Evolutionary conservation across 2,888 invertebrate species (phyloP).

Genomic region (Rotaria sp.): DNA sequence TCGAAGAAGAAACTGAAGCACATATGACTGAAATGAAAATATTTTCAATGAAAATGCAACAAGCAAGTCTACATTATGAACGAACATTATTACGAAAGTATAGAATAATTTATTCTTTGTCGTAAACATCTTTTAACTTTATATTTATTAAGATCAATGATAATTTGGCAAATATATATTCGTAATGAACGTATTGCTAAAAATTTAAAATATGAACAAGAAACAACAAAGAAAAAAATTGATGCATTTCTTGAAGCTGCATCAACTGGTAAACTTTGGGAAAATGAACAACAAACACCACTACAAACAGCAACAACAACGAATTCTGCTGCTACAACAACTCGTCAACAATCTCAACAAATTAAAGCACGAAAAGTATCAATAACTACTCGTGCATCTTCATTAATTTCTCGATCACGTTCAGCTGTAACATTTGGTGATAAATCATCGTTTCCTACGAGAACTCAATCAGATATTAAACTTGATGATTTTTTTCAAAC

Average conservation of each 20-base stretch:
- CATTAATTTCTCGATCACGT: neutral
- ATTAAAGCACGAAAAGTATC: neutral
- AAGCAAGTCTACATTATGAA: slow-evolving; percentile 46
- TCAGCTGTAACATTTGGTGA: neutral
- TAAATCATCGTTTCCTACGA: neutral
- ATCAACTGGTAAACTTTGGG: slow-evolving; percentile 46
- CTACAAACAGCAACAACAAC: no score
- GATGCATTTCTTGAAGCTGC: slow-evolving; percentile 50
- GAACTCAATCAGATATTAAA: neutral
- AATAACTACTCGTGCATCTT: neutral
- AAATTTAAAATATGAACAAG: slow-evolving; percentile 46
- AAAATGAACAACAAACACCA: slow-evolving; percentile 10
- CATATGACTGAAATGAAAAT: slow-evolving; percentile 32
- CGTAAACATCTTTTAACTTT: neutral
- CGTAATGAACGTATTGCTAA: slow-evolving; percentile 45
- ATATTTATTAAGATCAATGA: neutral
- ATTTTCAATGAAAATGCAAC: slow-evolving; percentile 45
- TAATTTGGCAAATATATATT: slow-evolving; percentile 47
- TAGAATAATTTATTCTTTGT: slow-evolving; percentile 41
- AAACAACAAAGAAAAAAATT: slow-evolving; percentile 49
- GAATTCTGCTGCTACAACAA: neutral
- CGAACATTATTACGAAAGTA: slow-evolving; percentile 45
- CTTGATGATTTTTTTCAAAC: slow-evolving; percentile 8
- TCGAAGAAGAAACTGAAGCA: slow-evolving; percentile 27
- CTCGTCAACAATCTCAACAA: neutral